Percentiles rank a stretch among this genome's conserved stretches.
phyloP scores from a whole-genome alignment of 2,888 invertebrate species.

The Kuschelorhynchus macadamiae region DNA sequence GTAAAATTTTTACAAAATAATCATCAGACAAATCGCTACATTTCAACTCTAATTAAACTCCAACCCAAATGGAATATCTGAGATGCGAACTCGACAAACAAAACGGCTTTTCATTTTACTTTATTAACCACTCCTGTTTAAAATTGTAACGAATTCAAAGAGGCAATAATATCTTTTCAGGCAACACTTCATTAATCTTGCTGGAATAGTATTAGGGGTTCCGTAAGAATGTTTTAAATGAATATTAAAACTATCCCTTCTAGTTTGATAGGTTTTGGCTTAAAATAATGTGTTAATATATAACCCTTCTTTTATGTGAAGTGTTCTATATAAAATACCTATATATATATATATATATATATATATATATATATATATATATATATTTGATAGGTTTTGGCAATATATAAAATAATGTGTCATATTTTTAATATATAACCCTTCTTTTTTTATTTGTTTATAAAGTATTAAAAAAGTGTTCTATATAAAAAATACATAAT shows the following conservation, averaged over 20 bases:
- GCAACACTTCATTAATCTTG: conserved; percentile 44
- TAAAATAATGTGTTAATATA: too few relatives aligned
- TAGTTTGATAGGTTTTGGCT: conserved; percentile 10
- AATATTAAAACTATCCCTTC: conserved; percentile 50
- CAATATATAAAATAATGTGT: too few relatives aligned
- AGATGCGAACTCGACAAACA: conserved; percentile 33
- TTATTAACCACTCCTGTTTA: conserved; percentile 40
- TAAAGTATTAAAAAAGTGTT: too few relatives aligned
- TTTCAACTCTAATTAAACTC: conserved; percentile 34
- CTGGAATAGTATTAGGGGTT: conserved; percentile 14
- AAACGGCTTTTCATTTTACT: conserved; percentile 45
- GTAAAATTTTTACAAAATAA: conserved; percentile 20
- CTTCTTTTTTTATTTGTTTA: too few relatives aligned
- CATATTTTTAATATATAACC: too few relatives aligned
- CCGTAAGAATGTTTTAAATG: conserved; percentile 35
- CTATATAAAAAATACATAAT: too few relatives aligned
- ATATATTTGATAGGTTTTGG: too few relatives aligned
- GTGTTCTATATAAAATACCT: too few relatives aligned
- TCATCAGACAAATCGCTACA: conserved; percentile 27
- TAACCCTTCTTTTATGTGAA: too few relatives aligned
- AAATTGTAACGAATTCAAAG: conserved; percentile 36
- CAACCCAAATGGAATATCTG: conserved; percentile 37
- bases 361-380: too few relatives aligned
- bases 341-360: too few relatives aligned
- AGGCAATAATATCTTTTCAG: conserved; percentile 43